Evolutionary conservation across 2,888 invertebrate species (phyloP), one percentile per base, ranked within the genome.

Genomic region (Nomada fabriciana): DNA sequence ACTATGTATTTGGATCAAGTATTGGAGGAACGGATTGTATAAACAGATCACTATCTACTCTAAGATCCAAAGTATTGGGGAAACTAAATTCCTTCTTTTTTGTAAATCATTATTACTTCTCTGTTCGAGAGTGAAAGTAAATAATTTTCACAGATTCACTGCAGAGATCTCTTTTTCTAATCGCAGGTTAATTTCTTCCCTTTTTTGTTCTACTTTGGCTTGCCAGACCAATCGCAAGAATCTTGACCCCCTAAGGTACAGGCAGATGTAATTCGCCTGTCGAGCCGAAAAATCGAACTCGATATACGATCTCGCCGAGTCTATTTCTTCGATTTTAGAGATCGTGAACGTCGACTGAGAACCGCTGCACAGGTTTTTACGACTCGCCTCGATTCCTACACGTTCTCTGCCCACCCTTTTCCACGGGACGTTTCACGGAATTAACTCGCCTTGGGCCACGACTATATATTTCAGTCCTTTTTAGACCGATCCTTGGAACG

Each of bases 361-460:
- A 55, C 50, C 75, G 64, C 71, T 82, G 80, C 5, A 47, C 29
- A 20, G 75, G 59, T 82, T 47, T 36, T 82, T 80, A 82, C 72
- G 80, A 73, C 59, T 65, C 72, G 59, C 43, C 72, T 72, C 69
- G 80, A 76, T 76, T 75, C 57, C 69, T 75, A 47, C 69, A 68
- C 71, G 57, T 74, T 61, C 74, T 69, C 74, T 61, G 65, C 43
- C 61, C 55, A 60, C 61, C 43, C 75, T 77, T 68, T 71, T 57
- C 57, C 67, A 57, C 63, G 68, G 68, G 59, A 69, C 72, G 68
- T 80, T 78, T 78, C 80, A 53, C 59, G 63, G 69, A 72, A 73
- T 80, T 80, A 69, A 80, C 80, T 73, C 78, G 68, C 77, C 78
- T 64, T 23, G 68, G 63, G 70, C 80, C 55, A 60, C 55, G 50